Conservation (phyloP, 2,113 vertebrate genomes). For the Oenanthe oenanthe region DNA sequence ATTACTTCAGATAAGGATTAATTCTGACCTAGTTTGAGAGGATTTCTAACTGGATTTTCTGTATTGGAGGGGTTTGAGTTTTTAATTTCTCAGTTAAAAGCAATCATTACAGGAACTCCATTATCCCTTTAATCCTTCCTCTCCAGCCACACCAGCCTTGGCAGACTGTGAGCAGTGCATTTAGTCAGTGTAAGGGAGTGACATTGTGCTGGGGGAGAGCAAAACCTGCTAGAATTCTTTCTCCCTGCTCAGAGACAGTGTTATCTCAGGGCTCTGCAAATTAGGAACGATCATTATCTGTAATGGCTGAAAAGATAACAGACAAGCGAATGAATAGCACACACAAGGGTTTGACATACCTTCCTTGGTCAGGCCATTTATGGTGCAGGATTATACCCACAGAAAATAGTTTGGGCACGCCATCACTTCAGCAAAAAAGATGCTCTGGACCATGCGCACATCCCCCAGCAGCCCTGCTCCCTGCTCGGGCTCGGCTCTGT, state of each 20-base stretch:
- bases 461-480: slow-evolving; percentile 71
- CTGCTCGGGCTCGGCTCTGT: slow-evolving; percentile 71
- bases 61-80: slow-evolving; percentile 24
- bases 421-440: slow-evolving; percentile 78
- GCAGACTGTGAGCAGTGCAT: slow-evolving; percentile 9
- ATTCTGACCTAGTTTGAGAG: slow-evolving; percentile 73
- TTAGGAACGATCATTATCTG: slow-evolving; percentile 9
- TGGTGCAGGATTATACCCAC: slow-evolving; percentile 72
- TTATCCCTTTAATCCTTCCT: slow-evolving; percentile 56
- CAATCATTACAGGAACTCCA: slow-evolving; percentile 30
- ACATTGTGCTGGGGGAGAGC: slow-evolving; percentile 47
- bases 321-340: slow-evolving; percentile 59
- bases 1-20: slow-evolving; percentile 68
- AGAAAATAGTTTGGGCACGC: slow-evolving; percentile 80
- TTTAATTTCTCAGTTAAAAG: slow-evolving; percentile 69
- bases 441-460: slow-evolving; percentile 77
- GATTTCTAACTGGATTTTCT: slow-evolving; percentile 54
- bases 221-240: slow-evolving; percentile 46
- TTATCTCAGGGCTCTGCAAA: slow-evolving; percentile 53
- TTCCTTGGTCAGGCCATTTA: slow-evolving; percentile 78
- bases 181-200: slow-evolving; percentile 37
- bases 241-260: not conserved
- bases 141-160: not conserved
- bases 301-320: slow-evolving; percentile 58
- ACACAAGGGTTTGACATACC: slow-evolving; percentile 78